Evolutionary conservation across 37 sponge, comb jelly and placozoan genomes (phyloP).

Genomic region (Geodia barretti): DNA sequence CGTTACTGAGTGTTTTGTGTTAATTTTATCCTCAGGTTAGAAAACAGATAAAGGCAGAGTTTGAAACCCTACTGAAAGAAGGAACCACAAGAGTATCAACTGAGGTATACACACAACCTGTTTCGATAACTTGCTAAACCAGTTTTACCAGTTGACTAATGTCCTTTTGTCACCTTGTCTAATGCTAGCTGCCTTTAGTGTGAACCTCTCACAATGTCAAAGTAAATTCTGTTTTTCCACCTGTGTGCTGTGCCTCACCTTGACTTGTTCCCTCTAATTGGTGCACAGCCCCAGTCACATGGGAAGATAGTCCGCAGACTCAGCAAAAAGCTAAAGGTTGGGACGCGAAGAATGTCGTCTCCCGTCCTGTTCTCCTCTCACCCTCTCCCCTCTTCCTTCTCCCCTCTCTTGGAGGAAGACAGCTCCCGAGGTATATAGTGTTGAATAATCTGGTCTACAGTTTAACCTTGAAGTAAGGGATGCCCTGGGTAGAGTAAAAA

Average conservation of each 20-base stretch:
- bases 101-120: constrained; percentile 44
- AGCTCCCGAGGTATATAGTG: no score
- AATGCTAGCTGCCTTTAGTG: neutral
- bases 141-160: neutral
- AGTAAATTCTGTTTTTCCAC: neutral
- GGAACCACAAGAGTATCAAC: constrained; percentile 52
- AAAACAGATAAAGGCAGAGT: constrained; percentile 44
- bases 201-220: neutral
- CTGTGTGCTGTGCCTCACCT: neutral
- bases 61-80: constrained; percentile 31
- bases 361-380: constrained; percentile 47
- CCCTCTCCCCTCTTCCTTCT: constrained; percentile 24
- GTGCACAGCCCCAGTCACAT: constrained; percentile 52
- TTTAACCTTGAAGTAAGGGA: no score
- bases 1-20: neutral
- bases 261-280: neutral
- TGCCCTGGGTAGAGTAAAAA: no score
- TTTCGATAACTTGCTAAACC: no score
- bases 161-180: neutral
- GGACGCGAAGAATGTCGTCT: constrained; percentile 29
- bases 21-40: constrained; percentile 33
- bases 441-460: no score
- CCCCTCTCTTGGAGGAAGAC: constrained; percentile 20
- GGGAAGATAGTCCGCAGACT: constrained; percentile 63
- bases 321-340: constrained; percentile 54